Evolutionary conservation across 2,888 invertebrate genomes (phyloP), one percentile per base, ranked within the genome.

Genomic region (Thymelicus sylvestris): DNA sequence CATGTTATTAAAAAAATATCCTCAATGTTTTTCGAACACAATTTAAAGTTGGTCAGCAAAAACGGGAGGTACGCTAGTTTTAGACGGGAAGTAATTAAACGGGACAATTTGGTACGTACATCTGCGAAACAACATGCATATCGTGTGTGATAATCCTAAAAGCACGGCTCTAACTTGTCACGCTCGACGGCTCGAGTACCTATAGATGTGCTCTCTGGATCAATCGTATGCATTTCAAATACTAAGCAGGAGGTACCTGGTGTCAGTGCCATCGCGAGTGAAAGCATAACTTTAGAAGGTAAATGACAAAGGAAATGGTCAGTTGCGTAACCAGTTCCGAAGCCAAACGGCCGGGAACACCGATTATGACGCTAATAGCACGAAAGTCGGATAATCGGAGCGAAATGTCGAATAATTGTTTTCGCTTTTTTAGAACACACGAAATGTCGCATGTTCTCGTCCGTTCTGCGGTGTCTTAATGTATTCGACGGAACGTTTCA

Each of bases 401-500:
- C 55, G 71, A 71, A 71, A 71, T 71, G 66, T 71, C 71, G 61
- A 71, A 66, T 71, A 62, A 77, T 77, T 75, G 74, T 77, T 76
- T 77, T 74, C 67, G 15, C 69, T 73, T 76, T 76, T 76, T 76
- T 76, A 75, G 67, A 74, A 79, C 78, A 80, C 77, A 74, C 78
- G 79, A 78, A 79, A 79, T 66, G 66, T 62, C 66, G 70, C 80
- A 79, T 78, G 80, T 80, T 81, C 76, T 84, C 83, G 84, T 88
- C 86, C 87, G 81, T 80, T 81, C 81, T 85, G 90, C 79, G 91
- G 91, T 86, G 82, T 83, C 79, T 89, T 88, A 87, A 91, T 83
- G 86, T 83, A 83, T 84, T 84, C 83, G 75, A 85, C 84, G 81
- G 82, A 81, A 83, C 81, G 82, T 81, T 77, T 80, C 80, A 80